These are phyloP conservation scores for Rhinolophus ferrumequinum DNA, from an alignment of 2,113 vertebrate genomes.

Conservation along the genomic window DNA sequence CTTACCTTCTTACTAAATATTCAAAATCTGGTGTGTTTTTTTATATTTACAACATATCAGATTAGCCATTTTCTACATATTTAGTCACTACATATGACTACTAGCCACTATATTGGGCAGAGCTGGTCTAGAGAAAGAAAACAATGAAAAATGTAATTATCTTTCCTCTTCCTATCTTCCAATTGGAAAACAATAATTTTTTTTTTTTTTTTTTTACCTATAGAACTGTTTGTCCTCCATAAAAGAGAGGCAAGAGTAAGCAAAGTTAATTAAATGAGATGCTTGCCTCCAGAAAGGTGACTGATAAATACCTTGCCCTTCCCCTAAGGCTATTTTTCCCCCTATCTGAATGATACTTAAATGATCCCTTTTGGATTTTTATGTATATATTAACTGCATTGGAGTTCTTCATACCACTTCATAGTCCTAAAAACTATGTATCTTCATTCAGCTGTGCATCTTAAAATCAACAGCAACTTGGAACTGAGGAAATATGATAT, in stretches of 20 bases:
- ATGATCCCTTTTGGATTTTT: background rate
- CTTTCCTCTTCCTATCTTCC: background rate
- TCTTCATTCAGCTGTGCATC: background rate
- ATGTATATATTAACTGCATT: background rate
- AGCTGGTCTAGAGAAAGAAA: conserved; percentile 14
- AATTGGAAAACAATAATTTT: background rate
- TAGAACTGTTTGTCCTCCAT: background rate
- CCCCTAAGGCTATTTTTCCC: background rate
- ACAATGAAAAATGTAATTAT: background rate
- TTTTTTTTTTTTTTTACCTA: background rate
- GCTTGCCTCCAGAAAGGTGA: background rate
- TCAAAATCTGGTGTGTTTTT: background rate
- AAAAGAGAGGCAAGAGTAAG: background rate
- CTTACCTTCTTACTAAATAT: background rate
- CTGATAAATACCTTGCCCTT: background rate
- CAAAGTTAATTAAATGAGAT: background rate
- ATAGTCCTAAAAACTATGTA: background rate
- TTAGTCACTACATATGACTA: background rate
- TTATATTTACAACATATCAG: background rate
- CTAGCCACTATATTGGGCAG: background rate
- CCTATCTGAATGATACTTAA: background rate
- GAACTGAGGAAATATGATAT: background rate
- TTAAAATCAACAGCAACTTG: background rate
- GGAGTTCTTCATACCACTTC: background rate
- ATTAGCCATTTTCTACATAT: background rate